These are phyloP conservation scores for Otolemur garnettii DNA, from an alignment of 2,113 vertebrate species.

Conservation along the genomic window DNA sequence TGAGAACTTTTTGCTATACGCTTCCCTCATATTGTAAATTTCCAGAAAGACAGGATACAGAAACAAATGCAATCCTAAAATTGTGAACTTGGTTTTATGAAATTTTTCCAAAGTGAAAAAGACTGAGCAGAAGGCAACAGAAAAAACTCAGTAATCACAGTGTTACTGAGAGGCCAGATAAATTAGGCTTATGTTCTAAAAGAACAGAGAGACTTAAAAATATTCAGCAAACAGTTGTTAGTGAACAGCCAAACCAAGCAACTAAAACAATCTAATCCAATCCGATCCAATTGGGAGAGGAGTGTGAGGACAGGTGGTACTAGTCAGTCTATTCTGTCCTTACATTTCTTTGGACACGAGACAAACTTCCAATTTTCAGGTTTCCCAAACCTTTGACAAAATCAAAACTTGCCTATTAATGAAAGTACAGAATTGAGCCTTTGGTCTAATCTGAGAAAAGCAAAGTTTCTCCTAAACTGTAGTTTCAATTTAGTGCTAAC, in stretches of 20 bases:
- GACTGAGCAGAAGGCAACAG: conserved; percentile 59
- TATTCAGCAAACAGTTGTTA: conserved; percentile 67
- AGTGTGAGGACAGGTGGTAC: conserved; percentile 45
- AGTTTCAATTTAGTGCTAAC: conserved; percentile 38
- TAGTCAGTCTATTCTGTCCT: conserved; percentile 30
- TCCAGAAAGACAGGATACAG: conserved; percentile 39
- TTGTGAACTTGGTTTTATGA: conserved; percentile 55
- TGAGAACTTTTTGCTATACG: conserved; percentile 4
- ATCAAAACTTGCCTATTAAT: conserved; percentile 52
- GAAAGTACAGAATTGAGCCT: conserved; percentile 34
- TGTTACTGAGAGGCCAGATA: conserved; percentile 66
- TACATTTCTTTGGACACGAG: conserved; percentile 2
- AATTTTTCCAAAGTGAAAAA: conserved; percentile 65
- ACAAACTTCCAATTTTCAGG: conserved; percentile 27
- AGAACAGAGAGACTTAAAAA: conserved; percentile 79
- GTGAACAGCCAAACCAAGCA: conserved; percentile 50
- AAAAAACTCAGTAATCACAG: conserved; percentile 69
- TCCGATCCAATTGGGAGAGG: background rate
- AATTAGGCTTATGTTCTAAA: conserved; percentile 70
- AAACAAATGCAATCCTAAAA: conserved; percentile 58
- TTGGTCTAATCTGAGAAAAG: background rate
- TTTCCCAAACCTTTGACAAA: background rate
- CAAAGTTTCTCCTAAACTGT: conserved; percentile 39
- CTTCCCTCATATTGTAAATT: conserved; percentile 31
- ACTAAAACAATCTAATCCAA: conserved; percentile 56